Conservation (phyloP, 2,797 vertebrate species). For the Aselliscus stoliczkanus region DNA sequence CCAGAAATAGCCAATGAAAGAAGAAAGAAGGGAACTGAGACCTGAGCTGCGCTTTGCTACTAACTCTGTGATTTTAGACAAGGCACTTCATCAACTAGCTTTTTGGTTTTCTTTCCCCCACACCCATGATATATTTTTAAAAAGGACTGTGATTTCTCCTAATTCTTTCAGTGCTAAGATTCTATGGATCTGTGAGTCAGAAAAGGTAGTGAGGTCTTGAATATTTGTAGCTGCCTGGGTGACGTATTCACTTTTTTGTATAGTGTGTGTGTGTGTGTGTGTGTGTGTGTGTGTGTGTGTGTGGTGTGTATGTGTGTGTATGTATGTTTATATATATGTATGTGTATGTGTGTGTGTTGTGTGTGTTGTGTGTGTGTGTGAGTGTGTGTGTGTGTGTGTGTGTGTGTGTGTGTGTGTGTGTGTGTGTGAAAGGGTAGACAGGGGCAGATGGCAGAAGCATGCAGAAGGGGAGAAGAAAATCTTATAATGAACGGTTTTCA, state of each 20-base stretch:
- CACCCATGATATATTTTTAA: neutral
- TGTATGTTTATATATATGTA: fast-evolving
- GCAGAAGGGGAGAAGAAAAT: neutral
- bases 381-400: neutral
- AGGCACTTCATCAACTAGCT: neutral
- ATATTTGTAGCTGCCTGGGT: neutral
- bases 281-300: neutral
- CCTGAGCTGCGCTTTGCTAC: neutral
- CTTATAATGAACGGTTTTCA: neutral
- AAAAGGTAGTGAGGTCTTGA: neutral
- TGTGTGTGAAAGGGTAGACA: neutral
- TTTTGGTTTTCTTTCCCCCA: neutral
- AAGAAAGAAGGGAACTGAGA: neutral
- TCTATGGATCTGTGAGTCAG: neutral
- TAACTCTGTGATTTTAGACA: neutral
- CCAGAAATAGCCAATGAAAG: neutral
- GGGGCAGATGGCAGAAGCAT: neutral
- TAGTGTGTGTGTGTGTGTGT: neutral
- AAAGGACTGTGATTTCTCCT: neutral
- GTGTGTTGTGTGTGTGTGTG: neutral
- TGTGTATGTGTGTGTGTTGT: neutral
- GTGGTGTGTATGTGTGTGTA: fast-evolving
- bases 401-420: neutral
- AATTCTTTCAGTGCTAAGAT: neutral
- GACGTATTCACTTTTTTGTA: neutral